A percentile compares a stretch with the other conserved stretches of the same genome.
These are phyloP conservation scores for Phalacrocorax aristotelis DNA, from an alignment of 2,113 vertebrate genomes.

Conservation along the genomic window DNA sequence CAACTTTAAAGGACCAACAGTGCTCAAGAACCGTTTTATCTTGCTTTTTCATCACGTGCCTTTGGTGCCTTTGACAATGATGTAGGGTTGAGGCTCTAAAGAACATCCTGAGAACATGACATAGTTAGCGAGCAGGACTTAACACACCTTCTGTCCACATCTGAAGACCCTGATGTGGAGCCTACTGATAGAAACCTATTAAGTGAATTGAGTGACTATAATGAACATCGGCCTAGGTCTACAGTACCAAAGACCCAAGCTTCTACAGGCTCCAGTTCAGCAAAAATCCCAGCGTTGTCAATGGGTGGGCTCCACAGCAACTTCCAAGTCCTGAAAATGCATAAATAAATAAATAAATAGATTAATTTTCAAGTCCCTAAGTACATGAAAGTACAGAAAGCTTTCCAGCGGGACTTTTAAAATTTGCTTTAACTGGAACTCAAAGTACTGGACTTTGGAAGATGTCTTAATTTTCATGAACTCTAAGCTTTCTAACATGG, in stretches of 20 bases:
- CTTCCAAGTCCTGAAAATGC: neutral
- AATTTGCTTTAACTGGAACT: neutral
- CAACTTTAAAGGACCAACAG: neutral
- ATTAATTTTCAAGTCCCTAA: neutral
- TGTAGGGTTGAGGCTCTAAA: neutral
- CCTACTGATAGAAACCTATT: neutral
- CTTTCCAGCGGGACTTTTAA: neutral
- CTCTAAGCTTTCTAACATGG: neutral
- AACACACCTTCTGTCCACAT: neutral
- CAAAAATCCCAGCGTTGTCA: neutral
- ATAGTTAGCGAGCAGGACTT: neutral
- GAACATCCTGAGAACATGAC: neutral
- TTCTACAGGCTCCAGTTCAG: neutral
- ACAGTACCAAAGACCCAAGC: neutral
- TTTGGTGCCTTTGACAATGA: neutral
- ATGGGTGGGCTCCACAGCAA: neutral
- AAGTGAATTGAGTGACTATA: neutral
- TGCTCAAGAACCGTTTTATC: neutral
- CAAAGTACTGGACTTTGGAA: neutral
- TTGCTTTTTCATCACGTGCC: neutral
- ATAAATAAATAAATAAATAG: neutral
- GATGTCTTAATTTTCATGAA: neutral
- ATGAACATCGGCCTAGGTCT: neutral
- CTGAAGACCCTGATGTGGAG: neutral
- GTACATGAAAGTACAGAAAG: neutral